Conservation (phyloP, 1,140 invertebrate genomes). For the Drosophila dunni region DNA sequence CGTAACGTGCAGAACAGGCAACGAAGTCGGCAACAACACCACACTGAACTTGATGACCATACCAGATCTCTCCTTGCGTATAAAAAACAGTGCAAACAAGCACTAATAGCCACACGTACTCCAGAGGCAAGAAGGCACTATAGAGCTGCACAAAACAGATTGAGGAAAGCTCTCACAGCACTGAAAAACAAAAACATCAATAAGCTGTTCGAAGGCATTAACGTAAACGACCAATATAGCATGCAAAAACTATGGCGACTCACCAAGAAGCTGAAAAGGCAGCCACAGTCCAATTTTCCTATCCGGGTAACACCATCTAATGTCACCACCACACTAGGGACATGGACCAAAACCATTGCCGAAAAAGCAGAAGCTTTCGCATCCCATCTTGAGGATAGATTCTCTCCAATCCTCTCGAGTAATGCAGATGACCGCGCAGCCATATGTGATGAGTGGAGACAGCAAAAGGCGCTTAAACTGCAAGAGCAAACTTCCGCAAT, state of each 20-base stretch:
- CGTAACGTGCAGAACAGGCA: neutral
- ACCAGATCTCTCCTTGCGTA: neutral
- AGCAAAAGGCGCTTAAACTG: too few relatives aligned
- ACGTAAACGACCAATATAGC: neutral
- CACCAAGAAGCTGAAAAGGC: neutral
- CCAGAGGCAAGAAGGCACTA: neutral
- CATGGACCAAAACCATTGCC: conserved; percentile 2
- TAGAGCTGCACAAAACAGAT: conserved; percentile 2
- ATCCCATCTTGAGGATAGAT: neutral
- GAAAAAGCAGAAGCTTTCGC: conserved; percentile 14
- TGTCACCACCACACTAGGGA: too few relatives aligned
- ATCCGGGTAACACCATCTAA: too few relatives aligned
- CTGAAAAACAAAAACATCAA: neutral
- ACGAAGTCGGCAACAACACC: neutral
- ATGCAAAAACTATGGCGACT: conserved; percentile 21
- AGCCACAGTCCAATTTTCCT: too few relatives aligned
- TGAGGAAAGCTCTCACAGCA: neutral
- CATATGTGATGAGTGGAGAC: too few relatives aligned
- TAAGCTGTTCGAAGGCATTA: neutral
- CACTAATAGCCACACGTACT: neutral
- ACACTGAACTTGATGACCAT: neutral
- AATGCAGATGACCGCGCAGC: neutral
- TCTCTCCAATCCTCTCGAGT: neutral
- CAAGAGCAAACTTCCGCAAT: too few relatives aligned
- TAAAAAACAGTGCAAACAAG: neutral